phyloP scores from a whole-genome alignment of 2,113 vertebrate genomes.

The Tetraodon nigroviridis region DNA sequence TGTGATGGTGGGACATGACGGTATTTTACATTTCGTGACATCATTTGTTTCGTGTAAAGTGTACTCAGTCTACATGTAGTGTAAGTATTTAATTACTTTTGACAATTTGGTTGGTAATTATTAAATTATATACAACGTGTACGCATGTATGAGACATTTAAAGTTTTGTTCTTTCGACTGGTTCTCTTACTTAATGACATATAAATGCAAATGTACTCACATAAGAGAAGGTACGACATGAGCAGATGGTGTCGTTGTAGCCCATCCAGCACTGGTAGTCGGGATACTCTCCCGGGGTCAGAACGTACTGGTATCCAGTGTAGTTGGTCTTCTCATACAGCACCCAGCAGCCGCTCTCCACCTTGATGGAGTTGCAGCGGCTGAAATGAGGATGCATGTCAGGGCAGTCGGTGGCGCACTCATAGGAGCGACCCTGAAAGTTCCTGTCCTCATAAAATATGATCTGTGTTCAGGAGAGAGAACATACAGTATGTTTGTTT shows the following conservation, averaged over 20 bases:
- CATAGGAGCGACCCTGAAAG: slow-evolving; percentile 67
- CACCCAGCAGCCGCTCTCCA: slow-evolving; percentile 74
- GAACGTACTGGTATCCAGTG: slow-evolving; percentile 62
- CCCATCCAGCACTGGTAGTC: slow-evolving; percentile 71
- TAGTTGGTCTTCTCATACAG: slow-evolving; percentile 66
- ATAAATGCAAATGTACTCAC: slow-evolving; percentile 44
- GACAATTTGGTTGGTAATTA: background rate
- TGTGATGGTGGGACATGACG: too few species aligned
- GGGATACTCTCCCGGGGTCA: slow-evolving; percentile 64
- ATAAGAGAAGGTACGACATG: slow-evolving; percentile 65
- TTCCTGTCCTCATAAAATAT: slow-evolving; percentile 72
- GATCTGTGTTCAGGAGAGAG: slow-evolving; percentile 52
- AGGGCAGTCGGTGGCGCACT: slow-evolving; percentile 66
- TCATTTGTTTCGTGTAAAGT: too few species aligned
- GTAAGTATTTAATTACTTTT: background rate
- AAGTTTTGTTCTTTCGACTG: background rate
- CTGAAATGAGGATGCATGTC: slow-evolving; percentile 68
- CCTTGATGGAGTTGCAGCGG: slow-evolving; percentile 72
- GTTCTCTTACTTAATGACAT: background rate
- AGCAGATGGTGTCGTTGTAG: slow-evolving; percentile 60
- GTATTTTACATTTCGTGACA: too few species aligned
- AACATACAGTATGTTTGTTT: slow-evolving; percentile 1
- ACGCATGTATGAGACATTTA: too few species aligned
- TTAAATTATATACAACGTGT: too few species aligned
- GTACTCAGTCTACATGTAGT: background rate